Evolutionary conservation across 2,113 vertebrate genomes (phyloP).

Genomic region (Cyanocitta stelleri): DNA sequence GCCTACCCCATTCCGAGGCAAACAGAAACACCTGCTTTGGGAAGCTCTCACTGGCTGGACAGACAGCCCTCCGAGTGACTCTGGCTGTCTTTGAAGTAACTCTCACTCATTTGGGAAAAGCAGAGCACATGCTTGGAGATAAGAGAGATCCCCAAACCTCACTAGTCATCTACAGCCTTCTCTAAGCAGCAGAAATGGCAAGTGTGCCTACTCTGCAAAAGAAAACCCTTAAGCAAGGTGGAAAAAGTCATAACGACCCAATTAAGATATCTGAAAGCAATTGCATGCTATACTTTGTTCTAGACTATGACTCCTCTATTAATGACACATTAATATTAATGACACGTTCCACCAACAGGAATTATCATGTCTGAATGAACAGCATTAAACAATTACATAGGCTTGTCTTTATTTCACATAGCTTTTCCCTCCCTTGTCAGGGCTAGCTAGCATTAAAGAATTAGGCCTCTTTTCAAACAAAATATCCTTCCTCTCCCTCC

Average conservation of each 20-base stretch:
- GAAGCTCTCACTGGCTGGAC: neutral
- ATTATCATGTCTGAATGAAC: neutral
- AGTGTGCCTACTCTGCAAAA: neutral
- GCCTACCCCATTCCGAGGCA: accelerated
- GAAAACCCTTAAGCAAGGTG: neutral
- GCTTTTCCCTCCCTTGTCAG: neutral
- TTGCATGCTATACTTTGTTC: neutral
- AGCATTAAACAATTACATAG: neutral
- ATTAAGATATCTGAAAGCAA: neutral
- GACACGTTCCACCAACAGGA: neutral
- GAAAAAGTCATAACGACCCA: neutral
- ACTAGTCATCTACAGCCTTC: neutral
- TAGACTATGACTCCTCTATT: neutral
- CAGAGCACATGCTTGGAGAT: neutral
- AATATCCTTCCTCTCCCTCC: neutral
- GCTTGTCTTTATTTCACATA: neutral
- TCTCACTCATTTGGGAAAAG: neutral
- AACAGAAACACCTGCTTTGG: neutral
- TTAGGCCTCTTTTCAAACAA: neutral
- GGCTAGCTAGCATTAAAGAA: neutral
- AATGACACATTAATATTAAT: neutral
- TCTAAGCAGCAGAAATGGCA: neutral
- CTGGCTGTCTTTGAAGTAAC: neutral
- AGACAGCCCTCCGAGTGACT: accelerated
- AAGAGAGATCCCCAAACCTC: neutral